Evolutionary conservation across 2,797 vertebrate genomes (phyloP).

Genomic region (Sebastes nivosus): DNA sequence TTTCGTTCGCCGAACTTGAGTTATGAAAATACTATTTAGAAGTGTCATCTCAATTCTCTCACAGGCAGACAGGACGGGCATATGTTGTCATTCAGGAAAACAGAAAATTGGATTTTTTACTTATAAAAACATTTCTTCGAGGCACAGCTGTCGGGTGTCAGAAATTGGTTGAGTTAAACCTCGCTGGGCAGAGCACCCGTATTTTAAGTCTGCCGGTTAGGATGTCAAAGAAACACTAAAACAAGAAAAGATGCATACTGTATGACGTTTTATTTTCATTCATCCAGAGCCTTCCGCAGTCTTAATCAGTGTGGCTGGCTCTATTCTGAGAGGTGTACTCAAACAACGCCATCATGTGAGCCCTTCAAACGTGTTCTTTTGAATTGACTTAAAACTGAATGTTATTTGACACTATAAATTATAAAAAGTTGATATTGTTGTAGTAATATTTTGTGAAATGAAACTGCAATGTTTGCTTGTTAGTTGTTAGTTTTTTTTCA

Average conservation of each 20-base stretch:
- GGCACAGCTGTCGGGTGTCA: constrained; percentile 37
- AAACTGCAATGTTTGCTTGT: too few relatives aligned
- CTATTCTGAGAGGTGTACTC: background rate
- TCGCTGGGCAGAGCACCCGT: constrained; percentile 17
- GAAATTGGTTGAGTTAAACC: constrained; percentile 37
- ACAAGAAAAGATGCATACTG: background rate
- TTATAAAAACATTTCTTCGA: constrained; percentile 43
- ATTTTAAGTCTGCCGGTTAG: constrained; percentile 13
- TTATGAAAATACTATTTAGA: constrained; percentile 28
- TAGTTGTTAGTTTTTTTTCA: too few relatives aligned
- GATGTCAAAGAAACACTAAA: constrained; percentile 13
- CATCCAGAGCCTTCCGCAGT: background rate
- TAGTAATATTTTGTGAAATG: background rate
- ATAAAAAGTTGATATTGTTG: background rate
- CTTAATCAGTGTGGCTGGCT: background rate
- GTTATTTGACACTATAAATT: background rate
- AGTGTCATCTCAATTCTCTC: constrained; percentile 30
- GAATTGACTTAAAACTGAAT: background rate
- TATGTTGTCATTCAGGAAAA: constrained; percentile 46
- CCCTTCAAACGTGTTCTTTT: background rate
- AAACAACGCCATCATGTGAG: background rate
- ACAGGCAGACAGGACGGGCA: constrained; percentile 7
- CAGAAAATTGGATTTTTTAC: constrained; percentile 37
- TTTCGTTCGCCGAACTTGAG: constrained; percentile 6
- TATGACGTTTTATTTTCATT: background rate